phyloP scores from a whole-genome alignment of 2,888 invertebrate genomes.

The Callyntrura guangdongensis region DNA sequence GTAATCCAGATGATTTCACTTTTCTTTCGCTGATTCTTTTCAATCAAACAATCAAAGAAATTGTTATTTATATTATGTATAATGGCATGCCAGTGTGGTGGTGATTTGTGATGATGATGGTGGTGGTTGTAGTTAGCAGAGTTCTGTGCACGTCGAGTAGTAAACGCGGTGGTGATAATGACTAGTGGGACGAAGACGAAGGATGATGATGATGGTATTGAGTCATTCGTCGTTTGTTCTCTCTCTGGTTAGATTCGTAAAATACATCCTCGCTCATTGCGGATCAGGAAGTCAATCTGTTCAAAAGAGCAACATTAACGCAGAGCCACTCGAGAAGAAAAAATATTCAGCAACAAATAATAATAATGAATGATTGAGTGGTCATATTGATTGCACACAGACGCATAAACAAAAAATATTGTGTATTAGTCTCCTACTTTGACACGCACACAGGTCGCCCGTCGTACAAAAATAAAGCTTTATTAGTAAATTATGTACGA shows the following conservation, averaged over 20 bases:
- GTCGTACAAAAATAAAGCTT: background rate
- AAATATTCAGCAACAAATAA: constrained; percentile 5
- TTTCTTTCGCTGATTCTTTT: constrained; percentile 2
- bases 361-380: constrained; percentile 40
- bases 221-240: constrained; percentile 22
- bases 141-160: background rate
- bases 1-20: constrained; percentile 58
- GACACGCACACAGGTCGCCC: background rate
- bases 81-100: background rate
- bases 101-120: constrained; percentile 36
- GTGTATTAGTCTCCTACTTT: background rate
- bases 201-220: constrained; percentile 30
- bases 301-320: constrained; percentile 24
- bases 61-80: constrained; percentile 20
- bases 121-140: background rate
- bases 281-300: constrained; percentile 75
- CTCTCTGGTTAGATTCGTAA: constrained; percentile 29
- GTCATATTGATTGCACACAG: constrained; percentile 13
- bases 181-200: background rate
- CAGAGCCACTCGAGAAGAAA: constrained; percentile 17
- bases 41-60: constrained; percentile 40
- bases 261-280: constrained; percentile 30
- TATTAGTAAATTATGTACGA: background rate
- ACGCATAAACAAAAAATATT: constrained; percentile 6
- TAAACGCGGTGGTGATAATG: constrained; percentile 32